A percentile compares a stretch with the other conserved stretches of the same genome.
Conservation (phyloP, 2,888 invertebrate species). For the Zootermopsis nevadensis region DNA sequence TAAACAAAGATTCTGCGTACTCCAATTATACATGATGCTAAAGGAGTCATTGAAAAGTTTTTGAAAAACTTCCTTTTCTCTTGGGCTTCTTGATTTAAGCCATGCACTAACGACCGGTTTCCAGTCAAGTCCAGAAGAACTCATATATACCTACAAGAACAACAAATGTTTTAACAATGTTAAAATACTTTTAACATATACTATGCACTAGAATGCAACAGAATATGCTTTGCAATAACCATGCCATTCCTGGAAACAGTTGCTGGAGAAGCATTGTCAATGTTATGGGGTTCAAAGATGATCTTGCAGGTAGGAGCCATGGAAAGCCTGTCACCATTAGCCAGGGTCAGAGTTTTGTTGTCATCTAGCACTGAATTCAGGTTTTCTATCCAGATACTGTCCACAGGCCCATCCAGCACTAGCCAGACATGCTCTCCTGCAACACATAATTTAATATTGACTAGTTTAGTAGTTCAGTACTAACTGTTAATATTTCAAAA, state of each 20-base stretch:
- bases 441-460: conserved; percentile 43
- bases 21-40: conserved; percentile 80
- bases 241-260: conserved; percentile 95
- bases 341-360: conserved; percentile 93
- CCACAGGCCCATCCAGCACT: conserved; percentile 95
- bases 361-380: conserved; percentile 97
- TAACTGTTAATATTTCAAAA: too few species aligned
- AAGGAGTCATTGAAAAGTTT: conserved; percentile 82
- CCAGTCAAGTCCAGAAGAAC: conserved; percentile 94
- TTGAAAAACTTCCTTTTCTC: conserved; percentile 72
- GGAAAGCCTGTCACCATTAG: conserved; percentile 93
- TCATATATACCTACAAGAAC: conserved; percentile 83
- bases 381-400: conserved; percentile 98
- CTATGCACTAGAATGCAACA: background rate
- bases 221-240: conserved; percentile 60
- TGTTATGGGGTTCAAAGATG: conserved; percentile 96
- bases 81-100: conserved; percentile 75
- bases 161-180: background rate
- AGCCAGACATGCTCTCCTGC: conserved; percentile 91
- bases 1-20: conserved; percentile 83
- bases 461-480: too few species aligned
- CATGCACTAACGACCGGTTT: conserved; percentile 89
- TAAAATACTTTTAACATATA: background rate
- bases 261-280: conserved; percentile 97
- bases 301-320: conserved; percentile 96